phyloP scores from a whole-genome alignment of 2,797 vertebrate species.

The Ficedula albicollis region DNA sequence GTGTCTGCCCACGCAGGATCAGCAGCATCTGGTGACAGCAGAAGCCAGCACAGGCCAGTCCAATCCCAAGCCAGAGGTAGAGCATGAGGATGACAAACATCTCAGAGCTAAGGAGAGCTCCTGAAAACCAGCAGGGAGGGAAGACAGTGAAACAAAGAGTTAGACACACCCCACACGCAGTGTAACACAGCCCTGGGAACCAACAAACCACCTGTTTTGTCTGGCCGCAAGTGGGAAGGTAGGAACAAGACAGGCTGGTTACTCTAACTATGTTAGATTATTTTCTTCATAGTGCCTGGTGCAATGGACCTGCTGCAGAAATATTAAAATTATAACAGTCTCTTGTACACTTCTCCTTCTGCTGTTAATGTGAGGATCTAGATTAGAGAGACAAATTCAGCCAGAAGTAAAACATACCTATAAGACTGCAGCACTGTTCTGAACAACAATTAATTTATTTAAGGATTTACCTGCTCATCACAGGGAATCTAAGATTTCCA shows the following conservation, averaged over 20 bases:
- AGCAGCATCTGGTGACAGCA: constrained; percentile 96
- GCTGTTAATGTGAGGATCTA: neutral
- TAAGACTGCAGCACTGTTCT: neutral
- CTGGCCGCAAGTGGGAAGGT: neutral
- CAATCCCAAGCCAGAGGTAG: constrained; percentile 96
- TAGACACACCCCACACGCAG: neutral
- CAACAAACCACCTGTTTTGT: neutral
- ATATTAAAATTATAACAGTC: neutral
- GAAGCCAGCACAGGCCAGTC: constrained; percentile 94
- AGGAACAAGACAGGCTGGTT: neutral
- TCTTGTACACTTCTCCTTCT: neutral
- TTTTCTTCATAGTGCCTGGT: neutral
- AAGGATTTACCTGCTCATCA: neutral
- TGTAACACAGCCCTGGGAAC: neutral
- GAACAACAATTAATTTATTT: neutral
- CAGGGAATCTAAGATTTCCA: neutral
- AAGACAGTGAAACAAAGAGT: neutral
- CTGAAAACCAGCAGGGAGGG: constrained; percentile 66
- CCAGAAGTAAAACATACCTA: neutral
- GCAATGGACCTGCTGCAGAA: neutral
- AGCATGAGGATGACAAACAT: constrained; percentile 98
- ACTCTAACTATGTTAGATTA: neutral
- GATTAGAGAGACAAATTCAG: neutral
- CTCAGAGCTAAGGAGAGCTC: constrained; percentile 90
- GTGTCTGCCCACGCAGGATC: constrained; percentile 92